Conservation (phyloP, 1,140 invertebrate genomes). For the Potamilus streckersoni region DNA sequence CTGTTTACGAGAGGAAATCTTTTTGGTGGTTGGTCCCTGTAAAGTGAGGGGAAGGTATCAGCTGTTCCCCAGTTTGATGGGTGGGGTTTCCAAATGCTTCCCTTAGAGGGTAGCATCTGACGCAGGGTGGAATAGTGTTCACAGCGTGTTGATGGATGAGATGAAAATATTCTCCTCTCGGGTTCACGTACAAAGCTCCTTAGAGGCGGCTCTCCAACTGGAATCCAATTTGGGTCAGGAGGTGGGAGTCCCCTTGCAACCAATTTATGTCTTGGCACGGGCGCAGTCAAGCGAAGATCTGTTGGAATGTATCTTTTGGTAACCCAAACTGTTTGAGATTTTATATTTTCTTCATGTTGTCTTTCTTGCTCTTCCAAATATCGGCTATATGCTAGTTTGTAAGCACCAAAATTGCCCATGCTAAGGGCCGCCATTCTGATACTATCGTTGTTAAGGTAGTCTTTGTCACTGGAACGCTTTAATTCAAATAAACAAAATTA, state of each 20-base stretch:
- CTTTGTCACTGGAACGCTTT: neutral
- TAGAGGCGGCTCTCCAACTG: constrained; percentile 48
- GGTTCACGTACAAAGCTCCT: constrained; percentile 44
- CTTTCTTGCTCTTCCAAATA: constrained; percentile 43
- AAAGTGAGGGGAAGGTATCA: constrained; percentile 31
- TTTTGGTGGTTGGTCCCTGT: constrained; percentile 19
- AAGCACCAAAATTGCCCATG: constrained; percentile 56
- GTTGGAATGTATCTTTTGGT: constrained; percentile 58
- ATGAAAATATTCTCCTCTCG: constrained; percentile 36
- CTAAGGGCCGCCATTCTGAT: constrained; percentile 56
- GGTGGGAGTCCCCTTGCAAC: constrained; percentile 32
- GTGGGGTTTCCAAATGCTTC: constrained; percentile 31
- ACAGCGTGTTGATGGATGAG: constrained; percentile 49
- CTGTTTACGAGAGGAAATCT: constrained; percentile 59
- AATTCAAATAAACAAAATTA: no score
- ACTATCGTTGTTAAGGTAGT: constrained; percentile 27
- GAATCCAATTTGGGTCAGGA: constrained; percentile 54
- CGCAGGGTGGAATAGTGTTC: constrained; percentile 63
- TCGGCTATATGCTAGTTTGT: constrained; percentile 46
- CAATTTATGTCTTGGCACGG: constrained; percentile 59
- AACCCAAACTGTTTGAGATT: constrained; percentile 55
- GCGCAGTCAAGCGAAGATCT: constrained; percentile 54
- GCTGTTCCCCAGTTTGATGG: constrained; percentile 59
- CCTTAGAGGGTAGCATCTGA: constrained; percentile 60
- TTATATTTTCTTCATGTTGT: constrained; percentile 19